These are phyloP conservation scores for Megastigmus dorsalis DNA, from an alignment of 2,888 invertebrate species.

Conservation along the genomic window DNA sequence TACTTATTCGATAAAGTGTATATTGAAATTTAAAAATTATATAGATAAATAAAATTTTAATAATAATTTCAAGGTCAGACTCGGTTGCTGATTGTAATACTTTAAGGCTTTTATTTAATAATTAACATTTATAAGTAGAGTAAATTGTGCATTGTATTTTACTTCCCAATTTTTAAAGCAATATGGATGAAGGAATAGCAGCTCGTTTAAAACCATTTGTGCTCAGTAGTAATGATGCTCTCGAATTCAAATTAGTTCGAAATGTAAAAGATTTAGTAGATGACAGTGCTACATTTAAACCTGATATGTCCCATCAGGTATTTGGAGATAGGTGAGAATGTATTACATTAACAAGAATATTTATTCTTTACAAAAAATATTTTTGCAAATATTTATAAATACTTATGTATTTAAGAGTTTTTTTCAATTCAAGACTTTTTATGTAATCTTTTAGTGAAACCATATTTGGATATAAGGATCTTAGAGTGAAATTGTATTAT, in stretches of 20 bases:
- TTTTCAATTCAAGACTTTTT: too few species aligned
- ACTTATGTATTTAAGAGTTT: too few species aligned
- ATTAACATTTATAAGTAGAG: neutral
- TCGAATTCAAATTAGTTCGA: conserved; percentile 78
- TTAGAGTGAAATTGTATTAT: conserved; percentile 87
- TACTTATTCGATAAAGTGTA: neutral
- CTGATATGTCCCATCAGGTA: conserved; percentile 94
- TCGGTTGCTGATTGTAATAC: neutral
- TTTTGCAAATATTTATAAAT: too few species aligned
- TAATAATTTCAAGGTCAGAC: conserved; percentile 50
- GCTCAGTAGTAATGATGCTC: conserved; percentile 74
- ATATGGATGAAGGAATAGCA: conserved; percentile 67
- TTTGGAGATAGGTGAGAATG: conserved; percentile 84
- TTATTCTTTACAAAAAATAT: too few species aligned
- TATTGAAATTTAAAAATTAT: conserved; percentile 49
- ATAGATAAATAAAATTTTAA: neutral
- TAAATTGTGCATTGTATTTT: neutral
- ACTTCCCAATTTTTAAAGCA: conserved; percentile 28
- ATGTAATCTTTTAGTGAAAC: conserved; percentile 80
- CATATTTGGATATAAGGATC: conserved; percentile 94
- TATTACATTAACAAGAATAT: too few species aligned
- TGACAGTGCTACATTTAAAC: conserved; percentile 81
- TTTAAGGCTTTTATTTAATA: neutral
- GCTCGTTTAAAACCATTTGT: conserved; percentile 72
- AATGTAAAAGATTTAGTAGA: conserved; percentile 80